Conservation (phyloP, 2,888 invertebrate species). For the Agapetus fuscipes region DNA sequence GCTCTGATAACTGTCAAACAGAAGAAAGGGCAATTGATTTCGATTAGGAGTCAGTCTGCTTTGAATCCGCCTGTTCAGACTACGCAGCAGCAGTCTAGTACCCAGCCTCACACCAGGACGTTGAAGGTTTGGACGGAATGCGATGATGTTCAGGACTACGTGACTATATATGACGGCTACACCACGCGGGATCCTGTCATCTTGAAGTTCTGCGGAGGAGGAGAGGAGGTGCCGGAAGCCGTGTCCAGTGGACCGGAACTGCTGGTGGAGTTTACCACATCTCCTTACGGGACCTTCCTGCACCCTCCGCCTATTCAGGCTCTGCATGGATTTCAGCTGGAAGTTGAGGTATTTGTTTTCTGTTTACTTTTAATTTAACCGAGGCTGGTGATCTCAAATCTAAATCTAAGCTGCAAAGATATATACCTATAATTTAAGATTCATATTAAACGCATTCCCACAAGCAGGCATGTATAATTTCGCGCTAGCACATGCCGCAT, state of each 20-base stretch:
- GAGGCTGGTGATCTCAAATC: too few relatives aligned
- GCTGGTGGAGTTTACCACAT: slow-evolving; percentile 82
- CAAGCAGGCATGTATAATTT: too few relatives aligned
- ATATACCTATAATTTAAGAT: too few relatives aligned
- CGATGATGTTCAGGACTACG: slow-evolving; percentile 80
- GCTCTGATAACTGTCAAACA: slow-evolving; percentile 80
- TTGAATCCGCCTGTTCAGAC: slow-evolving; percentile 48
- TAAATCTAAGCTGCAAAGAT: too few relatives aligned
- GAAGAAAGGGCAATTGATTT: slow-evolving; percentile 75
- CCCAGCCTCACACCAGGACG: slow-evolving; percentile 22
- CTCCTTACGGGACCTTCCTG: slow-evolving; percentile 81
- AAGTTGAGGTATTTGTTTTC: slow-evolving; percentile 50
- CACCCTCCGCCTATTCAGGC: slow-evolving; percentile 69
- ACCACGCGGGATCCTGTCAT: slow-evolving; percentile 81
- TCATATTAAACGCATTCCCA: too few relatives aligned
- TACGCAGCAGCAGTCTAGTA: slow-evolving; percentile 42
- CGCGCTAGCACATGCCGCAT: too few relatives aligned
- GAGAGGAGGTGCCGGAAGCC: slow-evolving; percentile 75
- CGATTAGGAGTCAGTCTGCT: slow-evolving; percentile 69
- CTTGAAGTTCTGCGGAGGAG: slow-evolving; percentile 83
- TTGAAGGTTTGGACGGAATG: slow-evolving; percentile 75
- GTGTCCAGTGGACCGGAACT: slow-evolving; percentile 82
- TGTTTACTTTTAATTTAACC: too few relatives aligned
- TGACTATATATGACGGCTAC: slow-evolving; percentile 81
- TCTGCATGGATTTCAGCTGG: slow-evolving; percentile 80